Evolutionary conservation across 2,888 invertebrate genomes (phyloP), one percentile per base, ranked within the genome.

Genomic region (Melinopterus prodromus): DNA sequence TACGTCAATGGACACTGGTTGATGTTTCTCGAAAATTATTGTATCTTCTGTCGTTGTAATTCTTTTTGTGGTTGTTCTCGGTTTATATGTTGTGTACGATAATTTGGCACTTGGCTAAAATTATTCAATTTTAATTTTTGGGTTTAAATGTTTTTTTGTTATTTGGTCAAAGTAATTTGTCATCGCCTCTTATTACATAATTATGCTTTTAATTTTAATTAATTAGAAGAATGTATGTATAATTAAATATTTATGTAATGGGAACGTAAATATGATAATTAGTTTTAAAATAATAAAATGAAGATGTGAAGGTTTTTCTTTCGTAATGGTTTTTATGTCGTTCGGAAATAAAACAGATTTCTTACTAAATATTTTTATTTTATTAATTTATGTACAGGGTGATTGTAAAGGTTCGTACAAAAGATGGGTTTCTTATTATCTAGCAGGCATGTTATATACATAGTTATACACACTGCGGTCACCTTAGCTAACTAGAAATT

Each of bases 1-100:
- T 85, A 94, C 89, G 84, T 94, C 93, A 87, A 94, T 90, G 85
- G 92, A 92, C 82, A 94, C 94, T 85, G 91, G 91, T 90, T 92
- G 91, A 85, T 92, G 88, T 88, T 92, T 92, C 85, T 93, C 90
- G 88, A 92, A 92, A 90, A 93, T 92, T 37, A 92, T 92, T 84
- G 92, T 91, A 84, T 91, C 92, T 87, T 91, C 92, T 36, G 90
- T 90, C 5, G 90, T 90, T 16, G 91, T 90, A 78, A 90, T 89
- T 16, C 85, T 83, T 83, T 85, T 87, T 5, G 85, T 84, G 0
- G 86, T 87, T 38, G 86, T 86, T n/a, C 84, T 83, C 6, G 83
- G 83, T n/a, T 81, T 76, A 53, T 82, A 76, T 84, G 84, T 82
- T 83, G 83, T 82, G 79, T 78, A 70, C 16, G 77, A 69, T 78